A percentile compares a stretch with the other conserved stretches of the same genome.
Conservation (phyloP, 2,888 invertebrate genomes). For the Hirtodrosophila duncani region DNA sequence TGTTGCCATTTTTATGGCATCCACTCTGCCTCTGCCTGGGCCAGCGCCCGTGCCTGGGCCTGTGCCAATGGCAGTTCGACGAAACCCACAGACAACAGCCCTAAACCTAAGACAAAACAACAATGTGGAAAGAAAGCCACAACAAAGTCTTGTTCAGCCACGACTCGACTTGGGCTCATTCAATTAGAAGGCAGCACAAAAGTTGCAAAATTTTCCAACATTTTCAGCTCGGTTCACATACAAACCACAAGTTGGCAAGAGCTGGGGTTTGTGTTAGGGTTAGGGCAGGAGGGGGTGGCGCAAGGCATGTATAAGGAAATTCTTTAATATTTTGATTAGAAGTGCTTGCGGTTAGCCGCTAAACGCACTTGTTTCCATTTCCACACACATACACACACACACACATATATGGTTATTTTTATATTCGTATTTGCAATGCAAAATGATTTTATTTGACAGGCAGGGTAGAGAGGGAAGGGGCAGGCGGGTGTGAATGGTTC, state of each 20-base stretch:
- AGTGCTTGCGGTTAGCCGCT: conserved; percentile 55
- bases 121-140: conserved; percentile 24
- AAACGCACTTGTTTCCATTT: conserved; percentile 29
- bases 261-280: too few relatives aligned
- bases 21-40: too few relatives aligned
- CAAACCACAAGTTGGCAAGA: conserved; percentile 15
- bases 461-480: conserved; percentile 23
- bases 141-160: conserved; percentile 29
- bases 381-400: not conserved
- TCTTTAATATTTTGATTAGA: conserved; percentile 60
- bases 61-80: too few relatives aligned
- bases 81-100: conserved; percentile 10
- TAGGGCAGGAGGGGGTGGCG: too few relatives aligned
- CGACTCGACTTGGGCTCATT: conserved; percentile 5
- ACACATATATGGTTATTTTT: not conserved
- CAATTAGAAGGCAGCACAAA: conserved; percentile 20
- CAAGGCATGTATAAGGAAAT: conserved; percentile 32
- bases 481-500: too few relatives aligned
- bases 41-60: too few relatives aligned
- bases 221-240: conserved; percentile 5
- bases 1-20: conserved; percentile 38
- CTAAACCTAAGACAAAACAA: conserved; percentile 1
- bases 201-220: conserved; percentile 31
- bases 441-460: conserved; percentile 58
- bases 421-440: conserved; percentile 51